Percentiles rank a stretch among this genome's conserved stretches.
phyloP scores from a whole-genome alignment of 1,140 invertebrate genomes.

The Oreohelix idahoensis region DNA sequence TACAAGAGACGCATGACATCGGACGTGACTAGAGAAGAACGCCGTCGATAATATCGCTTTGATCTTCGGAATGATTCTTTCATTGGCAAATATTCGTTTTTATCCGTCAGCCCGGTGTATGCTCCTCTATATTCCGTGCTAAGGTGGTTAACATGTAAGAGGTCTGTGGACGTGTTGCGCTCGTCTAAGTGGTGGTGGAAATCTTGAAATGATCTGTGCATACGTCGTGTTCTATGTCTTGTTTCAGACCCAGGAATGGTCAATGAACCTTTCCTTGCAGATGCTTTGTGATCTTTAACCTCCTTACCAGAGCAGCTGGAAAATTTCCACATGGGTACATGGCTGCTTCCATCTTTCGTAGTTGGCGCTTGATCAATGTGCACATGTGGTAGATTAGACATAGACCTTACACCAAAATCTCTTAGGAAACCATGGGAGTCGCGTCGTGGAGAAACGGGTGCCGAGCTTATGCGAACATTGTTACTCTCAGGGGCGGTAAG shows the following conservation, averaged over 20 bases:
- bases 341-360: neutral
- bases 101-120: slow-evolving; percentile 42
- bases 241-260: slow-evolving; percentile 25
- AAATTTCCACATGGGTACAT: neutral
- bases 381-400: slow-evolving; percentile 42
- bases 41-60: slow-evolving; percentile 57
- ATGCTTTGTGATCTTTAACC: slow-evolving; percentile 42
- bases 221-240: slow-evolving; percentile 4
- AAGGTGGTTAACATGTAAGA: slow-evolving; percentile 23
- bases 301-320: slow-evolving; percentile 38
- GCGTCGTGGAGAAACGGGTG: slow-evolving; percentile 60
- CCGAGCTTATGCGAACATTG: slow-evolving; percentile 50
- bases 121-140: slow-evolving; percentile 23
- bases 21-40: slow-evolving; percentile 57
- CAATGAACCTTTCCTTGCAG: slow-evolving; percentile 30
- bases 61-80: slow-evolving; percentile 46
- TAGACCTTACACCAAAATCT: slow-evolving; percentile 40
- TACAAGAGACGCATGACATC: slow-evolving; percentile 15
- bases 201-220: slow-evolving; percentile 37
- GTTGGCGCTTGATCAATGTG: slow-evolving; percentile 15
- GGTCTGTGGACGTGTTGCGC: neutral
- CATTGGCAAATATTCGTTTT: slow-evolving; percentile 48
- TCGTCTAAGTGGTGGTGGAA: slow-evolving; percentile 20
- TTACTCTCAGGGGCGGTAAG: slow-evolving; percentile 52
- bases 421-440: slow-evolving; percentile 51